phyloP scores from a whole-genome alignment of 2,797 vertebrate species.

The Graptemys geographica region DNA sequence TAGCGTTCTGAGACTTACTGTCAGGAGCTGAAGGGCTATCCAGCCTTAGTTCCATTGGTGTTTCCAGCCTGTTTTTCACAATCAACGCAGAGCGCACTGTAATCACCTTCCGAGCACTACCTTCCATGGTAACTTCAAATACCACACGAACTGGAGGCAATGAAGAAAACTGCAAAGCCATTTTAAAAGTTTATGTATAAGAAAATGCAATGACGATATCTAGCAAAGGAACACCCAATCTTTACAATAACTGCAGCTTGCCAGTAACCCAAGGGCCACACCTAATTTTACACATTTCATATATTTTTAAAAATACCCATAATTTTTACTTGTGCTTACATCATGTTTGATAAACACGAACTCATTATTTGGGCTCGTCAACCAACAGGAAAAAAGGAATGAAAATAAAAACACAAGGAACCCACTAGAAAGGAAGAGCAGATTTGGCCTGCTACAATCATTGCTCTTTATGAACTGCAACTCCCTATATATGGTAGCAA shows the following conservation, averaged over 20 bases:
- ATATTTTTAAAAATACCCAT: not conserved
- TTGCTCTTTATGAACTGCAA: not conserved
- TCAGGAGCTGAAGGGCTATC: constrained; percentile 98
- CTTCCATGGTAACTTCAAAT: constrained; percentile 97
- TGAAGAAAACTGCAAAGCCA: constrained; percentile 90
- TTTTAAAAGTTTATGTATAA: constrained; percentile 32
- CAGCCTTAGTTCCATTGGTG: constrained; percentile 93
- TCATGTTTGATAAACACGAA: not conserved
- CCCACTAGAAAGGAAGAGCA: not conserved
- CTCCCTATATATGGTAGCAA: not conserved
- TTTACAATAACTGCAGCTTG: not conserved
- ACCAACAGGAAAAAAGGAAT: not conserved
- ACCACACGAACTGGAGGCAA: constrained; percentile 97
- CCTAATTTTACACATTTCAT: rapidly evolving
- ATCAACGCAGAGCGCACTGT: constrained; percentile 95
- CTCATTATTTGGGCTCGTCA: not conserved
- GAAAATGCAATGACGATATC: constrained; percentile 23
- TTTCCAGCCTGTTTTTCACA: constrained; percentile 94
- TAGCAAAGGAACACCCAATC: not conserved
- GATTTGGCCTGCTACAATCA: not conserved
- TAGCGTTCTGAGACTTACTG: constrained; percentile 83
- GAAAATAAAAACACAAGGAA: not conserved
- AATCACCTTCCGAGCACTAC: constrained; percentile 95
- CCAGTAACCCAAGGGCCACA: rapidly evolving
- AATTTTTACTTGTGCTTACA: not conserved